Evolutionary conservation across 2,797 vertebrate species (phyloP), one percentile per base, ranked within the genome.

Genomic region (Otus scops): DNA sequence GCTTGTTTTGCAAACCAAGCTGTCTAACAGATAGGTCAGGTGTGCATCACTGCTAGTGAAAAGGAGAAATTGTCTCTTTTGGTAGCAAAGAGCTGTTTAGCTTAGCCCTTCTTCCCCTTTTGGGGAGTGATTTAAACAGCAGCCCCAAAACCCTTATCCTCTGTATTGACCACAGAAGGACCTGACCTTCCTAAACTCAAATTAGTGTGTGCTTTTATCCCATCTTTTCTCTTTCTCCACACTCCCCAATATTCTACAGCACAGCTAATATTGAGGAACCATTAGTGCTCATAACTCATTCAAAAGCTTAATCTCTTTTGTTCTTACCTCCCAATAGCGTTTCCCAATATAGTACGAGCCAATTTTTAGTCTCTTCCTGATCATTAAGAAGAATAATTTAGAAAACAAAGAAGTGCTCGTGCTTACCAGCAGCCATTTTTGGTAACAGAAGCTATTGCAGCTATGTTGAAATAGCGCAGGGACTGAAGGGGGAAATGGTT

Each of bases 11-110:
- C 89, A 92, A 87, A 74, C 60, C 78, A 85, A 85, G 81, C 91
- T 90, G 92, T 82, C 93, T 61, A 77, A 74, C 92, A 95, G 88
- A 94, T 39, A 60, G 75, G 75, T 87, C 91, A 97, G 93, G 88
- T 92, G 56, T 1, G 0, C 13, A 48, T 51, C 27, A 24, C 30
- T 65, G 61, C 60, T 63, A 68, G 60, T 56, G 60, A 74, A 79
- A 93, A 89, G 19, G 39, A 89, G 67, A 91, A 92, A 87, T 4
- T 56, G 15, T 38, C 45, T 60, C 18, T 79, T 84, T 27, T 20
- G 24, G 13, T 48, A 85, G 36, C 32, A 63, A 60, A 80, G 26
- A 85, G 22, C 12, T 56, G 14, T 41, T 82, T 34, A 68, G 14
- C 53, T 63, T 48, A 45, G 39, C 30, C 21, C 27, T 69, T 57